Evolutionary conservation across 2,797 vertebrate genomes (phyloP).

Genomic region (Loriculus beryllinus): DNA sequence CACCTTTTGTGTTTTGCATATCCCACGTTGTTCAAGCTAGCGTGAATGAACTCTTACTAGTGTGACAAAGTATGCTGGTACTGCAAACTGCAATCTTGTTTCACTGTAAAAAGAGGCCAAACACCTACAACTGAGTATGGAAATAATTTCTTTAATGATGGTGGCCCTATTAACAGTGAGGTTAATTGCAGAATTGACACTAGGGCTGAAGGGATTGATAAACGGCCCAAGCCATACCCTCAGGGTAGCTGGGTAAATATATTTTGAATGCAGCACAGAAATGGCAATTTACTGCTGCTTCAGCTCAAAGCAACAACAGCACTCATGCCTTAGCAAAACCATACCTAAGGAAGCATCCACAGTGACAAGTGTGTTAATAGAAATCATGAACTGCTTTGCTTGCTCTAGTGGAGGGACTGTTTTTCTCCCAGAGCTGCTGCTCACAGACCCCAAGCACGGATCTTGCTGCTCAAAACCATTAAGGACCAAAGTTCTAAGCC

Average conservation of each 20-base stretch:
- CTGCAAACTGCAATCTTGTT: rapidly evolving
- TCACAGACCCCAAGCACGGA: not conserved
- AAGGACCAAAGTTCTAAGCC: not conserved
- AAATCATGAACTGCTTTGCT: not conserved
- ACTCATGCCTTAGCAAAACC: rapidly evolving
- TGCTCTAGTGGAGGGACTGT: rapidly evolving
- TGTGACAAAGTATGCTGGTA: not conserved
- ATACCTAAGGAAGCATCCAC: not conserved
- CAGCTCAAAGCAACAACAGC: not conserved
- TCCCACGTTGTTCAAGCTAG: not conserved
- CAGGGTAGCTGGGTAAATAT: not conserved
- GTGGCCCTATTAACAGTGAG: not conserved
- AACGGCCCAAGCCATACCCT: not conserved
- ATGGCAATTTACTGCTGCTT: not conserved
- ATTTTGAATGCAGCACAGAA: rapidly evolving
- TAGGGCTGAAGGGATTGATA: not conserved
- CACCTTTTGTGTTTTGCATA: not conserved
- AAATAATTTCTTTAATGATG: not conserved
- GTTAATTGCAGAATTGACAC: not conserved
- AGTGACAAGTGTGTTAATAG: not conserved
- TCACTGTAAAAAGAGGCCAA: not conserved
- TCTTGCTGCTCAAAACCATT: not conserved
- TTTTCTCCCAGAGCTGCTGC: not conserved
- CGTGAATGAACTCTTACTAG: not conserved
- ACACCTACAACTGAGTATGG: rapidly evolving